Percentiles rank a stretch among this genome's conserved stretches.
These are phyloP conservation scores for Ips typographus DNA, from an alignment of 1,140 invertebrate species.

Conservation along the genomic window DNA sequence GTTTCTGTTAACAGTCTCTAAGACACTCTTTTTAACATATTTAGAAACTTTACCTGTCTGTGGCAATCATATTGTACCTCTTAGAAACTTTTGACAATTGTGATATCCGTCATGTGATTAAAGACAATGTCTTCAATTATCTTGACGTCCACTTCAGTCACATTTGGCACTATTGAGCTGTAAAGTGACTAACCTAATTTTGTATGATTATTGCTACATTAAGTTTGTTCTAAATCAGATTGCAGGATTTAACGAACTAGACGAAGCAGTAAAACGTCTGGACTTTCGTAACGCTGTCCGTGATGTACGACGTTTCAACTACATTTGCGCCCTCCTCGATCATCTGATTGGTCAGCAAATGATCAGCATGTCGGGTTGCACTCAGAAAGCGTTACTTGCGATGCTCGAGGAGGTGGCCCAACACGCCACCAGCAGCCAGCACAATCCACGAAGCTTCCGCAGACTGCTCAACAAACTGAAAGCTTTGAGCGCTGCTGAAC, in stretches of 20 bases:
- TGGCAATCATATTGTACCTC: too few species aligned
- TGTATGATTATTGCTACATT: neutral
- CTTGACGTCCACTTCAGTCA: neutral
- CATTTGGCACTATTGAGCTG: neutral
- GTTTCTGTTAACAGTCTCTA: neutral
- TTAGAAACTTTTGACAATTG: too few species aligned
- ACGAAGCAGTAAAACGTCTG: conserved; percentile 90
- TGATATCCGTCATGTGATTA: neutral
- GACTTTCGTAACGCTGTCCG: conserved; percentile 93
- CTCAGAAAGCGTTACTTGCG: conserved; percentile 88
- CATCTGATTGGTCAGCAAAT: conserved; percentile 83
- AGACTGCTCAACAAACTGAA: conserved; percentile 74
- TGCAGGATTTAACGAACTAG: conserved; percentile 91
- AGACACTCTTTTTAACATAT: too few species aligned
- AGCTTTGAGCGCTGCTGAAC: conserved; percentile 59
- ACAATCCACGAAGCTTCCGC: conserved; percentile 81
- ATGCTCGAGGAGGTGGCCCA: conserved; percentile 92
- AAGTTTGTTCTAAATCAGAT: conserved; percentile 62
- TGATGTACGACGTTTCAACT: conserved; percentile 93
- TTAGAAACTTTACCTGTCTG: too few species aligned
- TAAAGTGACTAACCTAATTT: conserved; percentile 2
- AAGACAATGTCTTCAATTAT: neutral
- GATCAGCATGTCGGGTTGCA: conserved; percentile 84
- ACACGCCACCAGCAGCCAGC: conserved; percentile 76
- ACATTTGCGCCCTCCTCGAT: conserved; percentile 90